phyloP scores from a whole-genome alignment of 2,113 vertebrate genomes.

The Stegastes partitus region DNA sequence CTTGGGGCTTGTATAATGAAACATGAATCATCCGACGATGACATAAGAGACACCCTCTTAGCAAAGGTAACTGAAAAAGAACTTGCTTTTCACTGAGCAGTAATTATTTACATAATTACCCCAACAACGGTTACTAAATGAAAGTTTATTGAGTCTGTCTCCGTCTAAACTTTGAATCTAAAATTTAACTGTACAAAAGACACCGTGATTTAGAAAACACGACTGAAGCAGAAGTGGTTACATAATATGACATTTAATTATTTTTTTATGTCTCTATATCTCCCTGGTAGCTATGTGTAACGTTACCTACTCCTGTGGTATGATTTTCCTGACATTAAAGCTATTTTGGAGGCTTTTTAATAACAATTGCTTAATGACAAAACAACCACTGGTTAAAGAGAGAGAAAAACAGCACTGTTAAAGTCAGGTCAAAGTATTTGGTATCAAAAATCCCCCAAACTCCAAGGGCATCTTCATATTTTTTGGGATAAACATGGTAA shows the following conservation, averaged over 20 bases:
- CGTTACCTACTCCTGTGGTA: slow-evolving; percentile 1
- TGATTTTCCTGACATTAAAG: slow-evolving; percentile 5
- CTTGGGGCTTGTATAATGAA: background rate
- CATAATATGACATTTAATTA: slow-evolving; percentile 25
- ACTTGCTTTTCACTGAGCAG: slow-evolving; percentile 1
- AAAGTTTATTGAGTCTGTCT: slow-evolving; percentile 22
- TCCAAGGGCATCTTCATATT: no score
- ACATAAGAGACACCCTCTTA: slow-evolving; percentile 19
- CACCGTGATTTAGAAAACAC: background rate
- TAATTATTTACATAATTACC: slow-evolving; percentile 36
- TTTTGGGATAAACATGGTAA: no score
- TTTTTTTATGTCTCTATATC: background rate
- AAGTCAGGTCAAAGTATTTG: no score
- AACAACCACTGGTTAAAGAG: background rate
- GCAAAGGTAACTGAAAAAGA: background rate
- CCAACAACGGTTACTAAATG: slow-evolving; percentile 23
- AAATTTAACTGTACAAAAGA: slow-evolving; percentile 17
- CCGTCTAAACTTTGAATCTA: background rate
- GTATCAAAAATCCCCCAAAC: no score
- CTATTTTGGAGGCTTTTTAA: background rate
- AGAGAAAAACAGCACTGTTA: background rate
- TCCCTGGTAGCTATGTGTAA: slow-evolving; percentile 3
- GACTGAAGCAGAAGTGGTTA: slow-evolving; percentile 12
- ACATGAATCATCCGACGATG: slow-evolving; percentile 22
- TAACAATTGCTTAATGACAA: background rate